These are phyloP conservation scores for Lycocerus yunnanus DNA, from an alignment of 2,888 invertebrate genomes.

Conservation along the genomic window DNA sequence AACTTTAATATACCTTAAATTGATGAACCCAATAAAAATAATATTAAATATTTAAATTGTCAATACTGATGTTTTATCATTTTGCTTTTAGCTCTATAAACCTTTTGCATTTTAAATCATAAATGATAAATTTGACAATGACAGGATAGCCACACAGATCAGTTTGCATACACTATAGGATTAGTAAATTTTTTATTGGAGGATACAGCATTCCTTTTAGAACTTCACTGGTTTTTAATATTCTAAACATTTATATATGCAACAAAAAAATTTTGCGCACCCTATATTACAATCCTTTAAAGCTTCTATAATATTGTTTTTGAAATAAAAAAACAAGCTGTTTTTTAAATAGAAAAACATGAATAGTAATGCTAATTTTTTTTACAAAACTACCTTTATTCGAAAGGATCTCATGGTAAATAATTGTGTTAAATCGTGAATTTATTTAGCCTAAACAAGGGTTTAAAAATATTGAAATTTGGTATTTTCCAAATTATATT, in stretches of 20 bases:
- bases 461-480: no score
- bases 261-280: not conserved
- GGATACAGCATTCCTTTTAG: constrained; percentile 31
- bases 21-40: not conserved
- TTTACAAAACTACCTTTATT: not conserved
- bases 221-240: not conserved
- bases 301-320: not conserved
- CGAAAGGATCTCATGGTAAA: no score
- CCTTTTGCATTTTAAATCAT: constrained; percentile 33
- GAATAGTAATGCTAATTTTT: not conserved
- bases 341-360: no score
- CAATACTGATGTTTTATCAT: constrained; percentile 12
- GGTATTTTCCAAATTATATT: no score
- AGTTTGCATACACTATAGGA: constrained; percentile 41
- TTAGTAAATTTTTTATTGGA: constrained; percentile 40
- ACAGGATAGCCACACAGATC: constrained; percentile 38
- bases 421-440: no score
- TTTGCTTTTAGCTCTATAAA: constrained; percentile 11
- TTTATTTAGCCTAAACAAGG: no score
- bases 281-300: not conserved
- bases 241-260: not conserved
- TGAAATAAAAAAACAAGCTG: not conserved
- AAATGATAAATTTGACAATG: constrained; percentile 44
- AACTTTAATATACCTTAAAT: not conserved
- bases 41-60: constrained; percentile 5